Conservation (phyloP, 1,140 invertebrate species). For the Lethocerus indicus region DNA sequence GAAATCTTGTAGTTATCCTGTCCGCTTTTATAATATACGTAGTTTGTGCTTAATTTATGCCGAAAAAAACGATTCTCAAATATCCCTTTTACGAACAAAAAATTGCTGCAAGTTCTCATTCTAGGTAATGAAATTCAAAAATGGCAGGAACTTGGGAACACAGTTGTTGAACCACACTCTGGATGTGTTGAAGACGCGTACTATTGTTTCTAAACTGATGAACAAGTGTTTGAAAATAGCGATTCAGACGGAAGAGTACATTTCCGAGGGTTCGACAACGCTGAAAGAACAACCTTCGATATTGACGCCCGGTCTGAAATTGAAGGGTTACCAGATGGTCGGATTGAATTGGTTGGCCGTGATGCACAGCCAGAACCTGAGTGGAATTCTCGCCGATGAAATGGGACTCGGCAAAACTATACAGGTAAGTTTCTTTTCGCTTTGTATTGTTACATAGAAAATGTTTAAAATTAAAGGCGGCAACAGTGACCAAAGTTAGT, state of each 20-base stretch:
- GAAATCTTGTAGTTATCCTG: no score
- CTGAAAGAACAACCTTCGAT: conserved; percentile 46
- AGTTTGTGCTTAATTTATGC: no score
- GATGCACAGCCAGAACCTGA: conserved; percentile 74
- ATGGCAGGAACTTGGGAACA: conserved; percentile 41
- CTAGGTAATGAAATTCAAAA: conserved; percentile 46
- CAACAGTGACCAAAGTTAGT: no score
- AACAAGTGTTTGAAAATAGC: conserved; percentile 57
- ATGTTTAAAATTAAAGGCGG: no score
- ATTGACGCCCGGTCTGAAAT: conserved; percentile 39
- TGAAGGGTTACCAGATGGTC: conserved; percentile 81
- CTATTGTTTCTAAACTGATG: conserved; percentile 50
- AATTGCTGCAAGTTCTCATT: no score
- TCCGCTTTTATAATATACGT: no score
- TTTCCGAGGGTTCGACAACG: conserved; percentile 43
- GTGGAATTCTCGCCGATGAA: conserved; percentile 85
- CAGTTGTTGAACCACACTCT: conserved; percentile 54
- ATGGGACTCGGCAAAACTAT: conserved; percentile 88
- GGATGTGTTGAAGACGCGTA: conserved; percentile 44
- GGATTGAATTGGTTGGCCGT: conserved; percentile 88
- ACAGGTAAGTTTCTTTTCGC: no score
- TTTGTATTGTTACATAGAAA: no score
- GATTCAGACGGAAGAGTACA: conserved; percentile 46
- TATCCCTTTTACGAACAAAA: no score
- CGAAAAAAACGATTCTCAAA: no score